phyloP scores from a whole-genome alignment of 2,113 vertebrate species.

The Pterophyllum scalare region DNA sequence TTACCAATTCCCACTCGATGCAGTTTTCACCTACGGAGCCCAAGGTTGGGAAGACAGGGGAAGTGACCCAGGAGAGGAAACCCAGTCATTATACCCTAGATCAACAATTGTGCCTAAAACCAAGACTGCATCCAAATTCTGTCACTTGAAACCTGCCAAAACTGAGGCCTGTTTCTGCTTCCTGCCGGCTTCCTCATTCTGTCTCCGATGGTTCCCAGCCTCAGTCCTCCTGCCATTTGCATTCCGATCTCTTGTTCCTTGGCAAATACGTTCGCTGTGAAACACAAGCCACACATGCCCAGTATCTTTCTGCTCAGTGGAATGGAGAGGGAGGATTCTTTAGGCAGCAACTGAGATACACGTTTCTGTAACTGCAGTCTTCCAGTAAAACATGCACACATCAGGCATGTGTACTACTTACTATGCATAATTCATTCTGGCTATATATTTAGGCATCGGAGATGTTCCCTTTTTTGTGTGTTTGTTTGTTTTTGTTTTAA shows the following conservation, averaged over 20 bases:
- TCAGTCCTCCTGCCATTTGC: not conserved
- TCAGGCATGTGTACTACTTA: not conserved
- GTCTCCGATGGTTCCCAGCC: not conserved
- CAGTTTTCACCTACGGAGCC: not conserved
- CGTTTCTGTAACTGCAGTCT: not conserved
- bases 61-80: not conserved
- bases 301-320: not conserved
- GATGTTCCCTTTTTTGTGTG: not conserved
- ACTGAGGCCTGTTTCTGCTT: not conserved
- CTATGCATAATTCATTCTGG: not conserved
- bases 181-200: not conserved
- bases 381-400: not conserved
- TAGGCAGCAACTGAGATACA: not conserved
- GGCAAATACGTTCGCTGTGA: not conserved
- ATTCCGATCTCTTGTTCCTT: not conserved
- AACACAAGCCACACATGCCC: not conserved
- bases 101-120: not conserved
- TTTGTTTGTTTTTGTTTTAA: not conserved
- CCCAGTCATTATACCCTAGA: not conserved
- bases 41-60: not conserved
- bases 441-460: not conserved
- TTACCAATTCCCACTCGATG: not conserved
- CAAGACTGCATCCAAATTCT: not conserved
- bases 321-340: not conserved
- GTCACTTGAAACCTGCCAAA: not conserved